Evolutionary conservation across 2,888 invertebrate species (phyloP), one percentile per base, ranked within the genome.

Genomic region (Rotaria magnacalcarata): DNA sequence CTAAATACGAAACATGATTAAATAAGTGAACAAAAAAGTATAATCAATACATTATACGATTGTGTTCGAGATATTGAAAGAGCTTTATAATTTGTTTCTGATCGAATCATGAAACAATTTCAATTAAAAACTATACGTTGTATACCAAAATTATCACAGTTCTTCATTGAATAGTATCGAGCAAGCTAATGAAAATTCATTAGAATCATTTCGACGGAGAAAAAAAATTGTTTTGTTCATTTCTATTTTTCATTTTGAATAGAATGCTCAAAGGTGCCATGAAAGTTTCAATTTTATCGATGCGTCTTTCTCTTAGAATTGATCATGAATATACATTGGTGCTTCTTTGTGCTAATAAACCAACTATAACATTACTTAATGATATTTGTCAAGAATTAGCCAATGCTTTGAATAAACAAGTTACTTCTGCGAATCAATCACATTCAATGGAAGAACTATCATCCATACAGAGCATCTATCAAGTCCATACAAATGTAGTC

Each of bases 231-330:
- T 24, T 50, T 41, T 5, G 27, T n/a, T 27, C 16, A 47, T 67
- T 34, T 19, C 5, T 27, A 34, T 41, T 27, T 16, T 67, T 34
- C 34, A 8, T 27, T 34, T 67, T 41, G 54, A 2, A 34, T 54
- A 84, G 84, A 54, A 84, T 84, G 84, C 19, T 84, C 0, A 84
- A 84, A 84, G 84, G 84, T 54, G 84, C 41, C 8, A 84, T 84
- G 84, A 52, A 56, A 84, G 84, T 84, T 34, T 41, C 43, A 3
- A 54, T 41, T 8, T 54, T 84, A 41, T 54, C 84, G 16, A 84
- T 54, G 56, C 34, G 10, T 41, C 21, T 84, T 7, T 34, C 54
- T 41, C 54, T 84, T 34, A 52, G 54, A 52, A 34, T 27, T 84
- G 84, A 84, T 54, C 3, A 54, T 34, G 54, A 84, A 54, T 52